A percentile compares a stretch with the other conserved stretches of the same genome.
Conservation (phyloP, 64 coral and sea anemone species). For the Stichodactyla mertensii region DNA sequence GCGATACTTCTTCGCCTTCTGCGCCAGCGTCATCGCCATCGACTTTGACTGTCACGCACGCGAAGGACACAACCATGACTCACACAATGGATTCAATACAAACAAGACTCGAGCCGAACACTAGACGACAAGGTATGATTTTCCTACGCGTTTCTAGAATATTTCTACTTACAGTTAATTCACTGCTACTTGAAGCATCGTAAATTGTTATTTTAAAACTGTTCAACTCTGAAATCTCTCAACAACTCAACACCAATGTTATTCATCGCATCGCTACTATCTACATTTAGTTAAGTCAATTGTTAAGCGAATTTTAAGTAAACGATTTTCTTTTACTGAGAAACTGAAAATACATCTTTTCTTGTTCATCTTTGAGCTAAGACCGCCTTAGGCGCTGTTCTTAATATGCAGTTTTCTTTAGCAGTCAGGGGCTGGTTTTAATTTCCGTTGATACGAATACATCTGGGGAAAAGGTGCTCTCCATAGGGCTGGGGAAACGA, state of each 20-base stretch:
- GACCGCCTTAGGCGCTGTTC: constrained; percentile 1
- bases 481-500: not conserved
- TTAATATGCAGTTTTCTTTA: not conserved
- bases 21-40: not conserved
- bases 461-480: constrained; percentile 10
- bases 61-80: not conserved
- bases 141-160: not conserved
- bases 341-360: not conserved
- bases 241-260: not conserved
- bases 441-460: constrained; percentile 6
- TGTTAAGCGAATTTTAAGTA: no score
- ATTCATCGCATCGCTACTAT: no score
- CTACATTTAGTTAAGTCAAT: no score
- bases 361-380: not conserved
- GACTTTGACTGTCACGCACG: not conserved
- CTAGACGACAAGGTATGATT: not conserved
- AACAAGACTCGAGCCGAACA: not conserved
- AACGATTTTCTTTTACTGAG: no score
- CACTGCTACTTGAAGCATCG: not conserved
- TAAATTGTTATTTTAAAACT: not conserved
- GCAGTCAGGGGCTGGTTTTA: constrained; percentile 1
- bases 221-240: not conserved
- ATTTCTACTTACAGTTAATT: not conserved
- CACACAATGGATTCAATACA: not conserved
- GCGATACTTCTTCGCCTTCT: not conserved